These are phyloP conservation scores for Psephotus haematonotus DNA, from an alignment of 2,113 vertebrate species.

Conservation along the genomic window DNA sequence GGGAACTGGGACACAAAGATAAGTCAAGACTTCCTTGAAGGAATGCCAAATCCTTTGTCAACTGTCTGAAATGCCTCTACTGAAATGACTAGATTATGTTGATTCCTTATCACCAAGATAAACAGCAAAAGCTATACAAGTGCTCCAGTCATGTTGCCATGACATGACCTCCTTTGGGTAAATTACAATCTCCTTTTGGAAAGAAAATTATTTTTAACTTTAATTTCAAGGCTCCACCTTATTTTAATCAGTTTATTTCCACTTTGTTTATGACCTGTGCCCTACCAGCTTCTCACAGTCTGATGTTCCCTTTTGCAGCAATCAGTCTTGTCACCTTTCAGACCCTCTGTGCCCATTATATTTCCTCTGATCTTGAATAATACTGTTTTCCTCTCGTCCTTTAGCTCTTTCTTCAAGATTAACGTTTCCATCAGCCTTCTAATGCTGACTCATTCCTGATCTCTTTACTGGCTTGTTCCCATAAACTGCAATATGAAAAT, in stretches of 20 bases:
- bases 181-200: not conserved
- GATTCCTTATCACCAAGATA: conserved; percentile 42
- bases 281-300: not conserved
- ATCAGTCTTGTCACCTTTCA: not conserved
- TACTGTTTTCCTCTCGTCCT: conserved; percentile 12
- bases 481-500: conserved; percentile 20
- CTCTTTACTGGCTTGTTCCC: conserved; percentile 24
- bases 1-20: conserved; percentile 34
- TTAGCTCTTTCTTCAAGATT: conserved; percentile 38
- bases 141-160: not conserved
- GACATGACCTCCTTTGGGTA: conserved; percentile 4
- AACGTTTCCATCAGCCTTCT: conserved; percentile 25
- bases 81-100: conserved; percentile 12
- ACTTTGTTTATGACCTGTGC: not conserved
- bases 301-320: not conserved
- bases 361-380: conserved; percentile 16
- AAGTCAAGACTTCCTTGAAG: conserved; percentile 50
- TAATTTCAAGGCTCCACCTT: not conserved
- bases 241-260: not conserved
- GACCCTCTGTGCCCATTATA: conserved; percentile 16
- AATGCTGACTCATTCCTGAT: conserved; percentile 50
- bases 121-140: not conserved
- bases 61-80: conserved; percentile 4
- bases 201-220: not conserved
- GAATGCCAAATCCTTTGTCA: conserved; percentile 38